A percentile compares a stretch with the other conserved stretches of the same genome.
Conservation (phyloP, 2,113 vertebrate species). For the Xiphophorus maculatus region DNA sequence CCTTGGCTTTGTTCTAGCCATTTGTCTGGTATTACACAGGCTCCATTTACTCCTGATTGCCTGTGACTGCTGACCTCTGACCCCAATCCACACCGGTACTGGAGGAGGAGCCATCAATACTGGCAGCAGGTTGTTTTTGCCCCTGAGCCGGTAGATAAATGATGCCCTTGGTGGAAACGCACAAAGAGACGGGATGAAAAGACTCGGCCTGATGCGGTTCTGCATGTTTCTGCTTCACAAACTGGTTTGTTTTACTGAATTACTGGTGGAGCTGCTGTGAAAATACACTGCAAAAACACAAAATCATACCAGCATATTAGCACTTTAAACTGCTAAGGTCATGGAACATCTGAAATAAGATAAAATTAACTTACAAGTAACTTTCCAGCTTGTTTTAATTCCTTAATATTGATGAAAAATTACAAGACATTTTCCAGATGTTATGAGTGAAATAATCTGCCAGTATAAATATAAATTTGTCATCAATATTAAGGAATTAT, state of each 20-base stretch:
- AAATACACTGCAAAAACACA: no score
- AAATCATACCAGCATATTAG: no score
- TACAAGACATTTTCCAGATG: no score
- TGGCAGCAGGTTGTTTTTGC: slow-evolving; percentile 78
- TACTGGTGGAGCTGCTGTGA: not conserved
- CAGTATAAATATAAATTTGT: no score
- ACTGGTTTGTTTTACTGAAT: not conserved
- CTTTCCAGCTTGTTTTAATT: no score
- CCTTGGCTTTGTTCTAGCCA: slow-evolving; percentile 77
- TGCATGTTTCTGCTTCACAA: not conserved
- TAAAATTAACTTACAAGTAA: no score
- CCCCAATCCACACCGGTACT: slow-evolving; percentile 79
- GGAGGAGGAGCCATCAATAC: slow-evolving; percentile 72
- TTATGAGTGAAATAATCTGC: no score
- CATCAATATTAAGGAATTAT: no score
- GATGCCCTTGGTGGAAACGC: slow-evolving; percentile 72
- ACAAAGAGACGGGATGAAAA: not conserved
- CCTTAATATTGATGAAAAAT: no score
- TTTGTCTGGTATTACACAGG: slow-evolving; percentile 76
- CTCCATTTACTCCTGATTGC: slow-evolving; percentile 82
- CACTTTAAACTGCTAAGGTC: no score
- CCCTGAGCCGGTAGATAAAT: slow-evolving; percentile 75
- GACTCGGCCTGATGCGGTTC: not conserved
- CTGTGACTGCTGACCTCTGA: slow-evolving; percentile 77
- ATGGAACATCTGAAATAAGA: no score